Base-by-base conservation (phyloP, 2,113 vertebrate species). In the Ophthalmolycus amberensis region DNA sequence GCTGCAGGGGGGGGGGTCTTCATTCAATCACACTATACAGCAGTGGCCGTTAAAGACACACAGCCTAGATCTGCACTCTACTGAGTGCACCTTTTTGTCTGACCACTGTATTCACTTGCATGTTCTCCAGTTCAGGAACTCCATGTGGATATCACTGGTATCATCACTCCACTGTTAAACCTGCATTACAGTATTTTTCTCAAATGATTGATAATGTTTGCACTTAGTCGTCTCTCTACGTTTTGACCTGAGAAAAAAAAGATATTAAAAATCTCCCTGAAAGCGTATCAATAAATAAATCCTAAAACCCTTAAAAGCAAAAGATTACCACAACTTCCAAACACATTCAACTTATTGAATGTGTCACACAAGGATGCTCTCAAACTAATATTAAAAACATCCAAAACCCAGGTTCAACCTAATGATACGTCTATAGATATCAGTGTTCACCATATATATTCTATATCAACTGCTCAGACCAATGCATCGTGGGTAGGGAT, bases 251-350 rank as follows among this genome's bases (percentile, higher is more conserved):
- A 85, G 69, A 3, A 8, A 66, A 86, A 29, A 29, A 29, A 29
- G 52, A 37, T 56, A 59, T 58, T 54, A 82, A 67, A 81, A 59
- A 32, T 18, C 58, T 56, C 38, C 37, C 40, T 40, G 15, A 7
- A 84, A 88, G 10, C 29, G 42, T 6, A 29, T n/a, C 6, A 63
- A 83, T 70, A 82, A 84, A 79, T 68, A 79, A 16, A 71, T 44
- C 48, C 9, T 65, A 80, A 87, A 86, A 69, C 11, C 71, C 44
- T 71, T 58, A 69, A 71, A 71, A 74, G 52, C n/a, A 56, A 72
- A 58, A 67, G 50, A 22, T 52, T 22, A 7, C 18, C 12, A 18
- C 3, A 52, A 40, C 14, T 22, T 64, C n/a, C 20, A 65, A 32
- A 79, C 46, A 52, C 15, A 84, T 58, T 58, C 18, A 63, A 25